phyloP scores from a whole-genome alignment of 2,797 vertebrate species.

The Sebastes paucispinis region DNA sequence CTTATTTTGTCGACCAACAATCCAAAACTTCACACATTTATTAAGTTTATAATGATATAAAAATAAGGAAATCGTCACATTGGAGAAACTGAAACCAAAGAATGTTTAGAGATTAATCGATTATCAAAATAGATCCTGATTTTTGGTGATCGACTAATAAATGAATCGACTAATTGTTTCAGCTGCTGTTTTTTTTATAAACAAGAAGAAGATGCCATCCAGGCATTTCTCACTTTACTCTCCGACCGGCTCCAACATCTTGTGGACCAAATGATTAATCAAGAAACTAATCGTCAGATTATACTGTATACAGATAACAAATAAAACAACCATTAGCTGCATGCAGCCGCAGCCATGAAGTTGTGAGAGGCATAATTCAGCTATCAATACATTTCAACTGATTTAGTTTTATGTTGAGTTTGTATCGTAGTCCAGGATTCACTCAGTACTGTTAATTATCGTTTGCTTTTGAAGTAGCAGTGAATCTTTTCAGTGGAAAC shows the following conservation, averaged over 20 bases:
- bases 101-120: neutral
- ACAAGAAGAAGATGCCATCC: too few species aligned
- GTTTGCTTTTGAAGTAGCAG: neutral
- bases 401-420: neutral
- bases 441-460: neutral
- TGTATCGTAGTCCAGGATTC: too few species aligned
- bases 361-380: accelerated
- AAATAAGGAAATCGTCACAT: neutral
- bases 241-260: neutral
- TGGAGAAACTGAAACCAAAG: neutral
- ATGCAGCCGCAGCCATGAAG: neutral
- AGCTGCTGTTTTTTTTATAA: neutral
- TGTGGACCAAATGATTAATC: neutral
- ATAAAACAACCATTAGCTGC: neutral
- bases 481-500: neutral
- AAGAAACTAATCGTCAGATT: neutral
- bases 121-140: neutral
- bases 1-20: neutral
- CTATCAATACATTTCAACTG: neutral
- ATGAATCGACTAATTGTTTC: neutral
- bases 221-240: neutral
- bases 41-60: neutral
- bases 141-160: neutral
- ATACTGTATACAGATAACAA: neutral
- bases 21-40: neutral